Evolutionary conservation across 2,888 invertebrate species (phyloP), one percentile per base, ranked within the genome.

Genomic region (Drosophila melanosoma): DNA sequence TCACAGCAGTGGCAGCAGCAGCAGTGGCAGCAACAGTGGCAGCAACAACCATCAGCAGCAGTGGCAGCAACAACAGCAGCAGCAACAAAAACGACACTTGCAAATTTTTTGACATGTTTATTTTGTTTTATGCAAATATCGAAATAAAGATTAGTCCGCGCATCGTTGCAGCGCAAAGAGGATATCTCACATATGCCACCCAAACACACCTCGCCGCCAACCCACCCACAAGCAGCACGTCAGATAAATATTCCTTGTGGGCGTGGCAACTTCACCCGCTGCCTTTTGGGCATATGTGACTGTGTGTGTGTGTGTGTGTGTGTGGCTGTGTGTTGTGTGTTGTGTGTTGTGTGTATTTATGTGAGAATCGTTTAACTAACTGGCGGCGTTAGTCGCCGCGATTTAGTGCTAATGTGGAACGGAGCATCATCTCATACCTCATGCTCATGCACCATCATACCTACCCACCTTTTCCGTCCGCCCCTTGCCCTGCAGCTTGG

Each of bases 331-430:
- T 3, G 23, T 1, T 23, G 23, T 23, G 23, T 23, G 53, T 59
- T 61, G 32, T 57, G 54, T 40, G 49, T 67, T 45, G 52, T 72
- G 48, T 69, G 66, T 88, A 78, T 86, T 86, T 86, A 86, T 86
- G 83, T 61, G 70, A 69, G 62, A 83, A 86, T 74, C 85, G 85
- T 86, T 86, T 86, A 86, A 83, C 86, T 86, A 86, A 86, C 88
- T 86, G 88, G 76, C 88, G 80, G 82, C 78, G 85, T 86, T 85
- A 85, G 88, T 77, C 80, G 80, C 74, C 69, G 83, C 85, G 85
- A 86, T 86, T 86, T 88, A 86, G 88, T 86, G 85, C 80, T 86
- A 86, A 86, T 88, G 85, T 83, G 76, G 72, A 76, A 64, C 38
- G 38, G 12, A 69, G 72, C 68, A 69, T 49, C 42, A 51, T 36